Evolutionary conservation across 2,113 vertebrate species (phyloP).

Genomic region (Lanius ludovicianus): DNA sequence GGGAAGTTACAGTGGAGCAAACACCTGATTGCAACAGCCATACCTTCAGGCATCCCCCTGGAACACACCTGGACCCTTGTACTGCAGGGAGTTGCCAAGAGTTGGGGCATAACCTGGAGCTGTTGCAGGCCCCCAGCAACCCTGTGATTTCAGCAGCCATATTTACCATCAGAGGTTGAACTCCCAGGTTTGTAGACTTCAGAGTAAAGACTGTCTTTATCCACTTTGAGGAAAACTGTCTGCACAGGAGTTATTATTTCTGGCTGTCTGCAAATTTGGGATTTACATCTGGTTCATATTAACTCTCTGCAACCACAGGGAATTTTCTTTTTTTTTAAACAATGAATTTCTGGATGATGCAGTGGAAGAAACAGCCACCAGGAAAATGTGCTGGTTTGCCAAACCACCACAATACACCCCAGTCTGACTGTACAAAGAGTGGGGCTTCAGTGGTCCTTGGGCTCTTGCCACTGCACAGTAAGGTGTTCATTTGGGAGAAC

Average conservation of each 20-base stretch:
- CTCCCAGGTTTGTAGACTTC: neutral
- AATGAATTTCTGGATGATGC: neutral
- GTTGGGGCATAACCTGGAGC: neutral
- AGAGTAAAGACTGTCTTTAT: neutral
- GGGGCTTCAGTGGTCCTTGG: neutral
- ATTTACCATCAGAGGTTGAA: neutral
- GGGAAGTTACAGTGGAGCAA: neutral
- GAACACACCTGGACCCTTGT: neutral
- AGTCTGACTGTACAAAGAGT: neutral
- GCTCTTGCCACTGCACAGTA: neutral
- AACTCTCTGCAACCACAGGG: neutral
- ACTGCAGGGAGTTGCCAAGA: accelerated
- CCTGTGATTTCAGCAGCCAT: neutral
- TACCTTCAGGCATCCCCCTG: neutral
- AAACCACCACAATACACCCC: neutral
- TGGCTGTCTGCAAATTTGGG: neutral
- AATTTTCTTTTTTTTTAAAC: neutral
- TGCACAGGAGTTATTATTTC: slow-evolving; percentile 9
- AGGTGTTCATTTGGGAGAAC: neutral
- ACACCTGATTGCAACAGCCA: neutral
- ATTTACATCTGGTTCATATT: slow-evolving; percentile 27
- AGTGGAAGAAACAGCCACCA: neutral
- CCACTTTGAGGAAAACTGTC: neutral
- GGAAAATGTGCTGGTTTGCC: neutral
- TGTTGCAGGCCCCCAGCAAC: neutral